These are phyloP conservation scores for Alcis repandata DNA, from an alignment of 2,888 invertebrate genomes.

Conservation along the genomic window DNA sequence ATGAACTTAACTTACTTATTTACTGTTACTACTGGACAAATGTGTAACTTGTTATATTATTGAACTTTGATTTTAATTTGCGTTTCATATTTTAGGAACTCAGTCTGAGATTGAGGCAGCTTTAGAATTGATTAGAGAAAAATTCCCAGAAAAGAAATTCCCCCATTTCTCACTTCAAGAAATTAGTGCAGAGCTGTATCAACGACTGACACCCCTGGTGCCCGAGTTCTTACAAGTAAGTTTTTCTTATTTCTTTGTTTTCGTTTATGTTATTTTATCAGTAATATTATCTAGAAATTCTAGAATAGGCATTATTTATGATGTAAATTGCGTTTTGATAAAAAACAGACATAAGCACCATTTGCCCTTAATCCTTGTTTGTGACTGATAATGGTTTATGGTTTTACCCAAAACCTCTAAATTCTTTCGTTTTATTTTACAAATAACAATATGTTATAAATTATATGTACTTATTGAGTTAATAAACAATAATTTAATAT, in stretches of 20 bases:
- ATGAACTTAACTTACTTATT: not conserved
- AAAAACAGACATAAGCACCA: constrained; percentile 27
- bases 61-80: not conserved
- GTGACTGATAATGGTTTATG: constrained; percentile 34
- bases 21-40: not conserved
- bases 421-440: not conserved
- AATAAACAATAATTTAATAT: too few species aligned
- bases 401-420: constrained; percentile 5
- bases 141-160: constrained; percentile 93
- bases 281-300: constrained; percentile 4
- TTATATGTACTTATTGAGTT: too few species aligned
- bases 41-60: not conserved
- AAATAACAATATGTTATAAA: not conserved
- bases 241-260: constrained; percentile 33
- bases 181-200: constrained; percentile 84
- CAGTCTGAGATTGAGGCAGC: constrained; percentile 93
- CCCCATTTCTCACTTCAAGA: constrained; percentile 91
- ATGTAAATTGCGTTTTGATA: constrained; percentile 25
- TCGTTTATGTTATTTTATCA: not conserved
- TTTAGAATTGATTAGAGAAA: constrained; percentile 93
- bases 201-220: constrained; percentile 79
- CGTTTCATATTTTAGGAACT: constrained; percentile 83
- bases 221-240: constrained; percentile 87
- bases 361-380: constrained; percentile 41
- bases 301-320: constrained; percentile 19